Conservation (phyloP, 2,113 vertebrate genomes). For the Chaetodon auriga region DNA sequence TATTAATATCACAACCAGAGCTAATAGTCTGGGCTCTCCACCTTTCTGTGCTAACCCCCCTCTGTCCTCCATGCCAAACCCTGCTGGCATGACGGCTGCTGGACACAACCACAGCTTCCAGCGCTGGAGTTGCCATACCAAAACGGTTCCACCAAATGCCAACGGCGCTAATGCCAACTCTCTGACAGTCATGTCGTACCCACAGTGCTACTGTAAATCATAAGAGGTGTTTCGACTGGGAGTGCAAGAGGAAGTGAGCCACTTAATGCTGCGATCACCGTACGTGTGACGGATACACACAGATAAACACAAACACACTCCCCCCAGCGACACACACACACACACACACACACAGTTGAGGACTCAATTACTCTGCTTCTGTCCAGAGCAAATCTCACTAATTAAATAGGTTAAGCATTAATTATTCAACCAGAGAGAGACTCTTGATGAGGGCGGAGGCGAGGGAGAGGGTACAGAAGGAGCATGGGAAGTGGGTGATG, state of each 20-base stretch:
- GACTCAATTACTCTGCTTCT: conserved; percentile 78
- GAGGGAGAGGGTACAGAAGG: conserved; percentile 11
- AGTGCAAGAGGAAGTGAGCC: conserved; percentile 7
- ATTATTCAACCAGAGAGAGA: conserved; percentile 80
- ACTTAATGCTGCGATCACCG: conserved; percentile 18
- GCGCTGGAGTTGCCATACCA: conserved; percentile 10
- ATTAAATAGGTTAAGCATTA: conserved; percentile 85
- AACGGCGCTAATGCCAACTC: not conserved
- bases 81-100: conserved; percentile 18
- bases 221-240: not conserved
- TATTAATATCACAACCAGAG: conserved; percentile 46
- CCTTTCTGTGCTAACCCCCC: not conserved
- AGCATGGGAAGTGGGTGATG: conserved; percentile 33
- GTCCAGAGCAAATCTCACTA: conserved; percentile 82
- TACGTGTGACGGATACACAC: not conserved
- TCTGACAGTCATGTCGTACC: not conserved
- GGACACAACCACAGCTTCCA: conserved; percentile 11
- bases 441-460: conserved; percentile 27
- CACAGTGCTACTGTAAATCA: conserved; percentile 29
- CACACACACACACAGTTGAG: conserved; percentile 33
- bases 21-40: conserved; percentile 27
- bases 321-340: not conserved
- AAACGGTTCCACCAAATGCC: conserved; percentile 20
- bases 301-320: conserved; percentile 24
- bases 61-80: conserved; percentile 24